These are phyloP conservation scores for Proteles cristata DNA, from an alignment of 2,113 vertebrate genomes.

Conservation along the genomic window DNA sequence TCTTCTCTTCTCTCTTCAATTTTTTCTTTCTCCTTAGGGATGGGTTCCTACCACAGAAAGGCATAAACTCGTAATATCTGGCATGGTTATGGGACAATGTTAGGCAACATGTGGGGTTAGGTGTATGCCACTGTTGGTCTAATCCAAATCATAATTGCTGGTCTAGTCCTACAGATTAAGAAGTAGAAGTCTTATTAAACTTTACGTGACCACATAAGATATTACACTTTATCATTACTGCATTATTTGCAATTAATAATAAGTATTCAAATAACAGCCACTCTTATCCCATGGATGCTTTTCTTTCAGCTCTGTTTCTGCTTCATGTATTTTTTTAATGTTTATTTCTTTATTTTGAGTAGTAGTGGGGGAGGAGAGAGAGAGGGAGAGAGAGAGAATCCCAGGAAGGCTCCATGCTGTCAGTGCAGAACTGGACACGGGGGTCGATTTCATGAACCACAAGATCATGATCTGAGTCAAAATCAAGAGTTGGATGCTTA, in stretches of 20 bases:
- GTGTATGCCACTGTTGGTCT: neutral
- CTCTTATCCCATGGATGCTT: neutral
- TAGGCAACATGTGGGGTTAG: neutral
- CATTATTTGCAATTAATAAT: neutral
- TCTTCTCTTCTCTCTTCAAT: too few species aligned
- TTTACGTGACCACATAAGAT: neutral
- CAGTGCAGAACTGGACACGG: too few species aligned
- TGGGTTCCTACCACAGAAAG: neutral
- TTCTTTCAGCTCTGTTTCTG: neutral
- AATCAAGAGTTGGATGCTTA: too few species aligned
- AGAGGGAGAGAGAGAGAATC: too few species aligned
- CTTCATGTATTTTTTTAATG: neutral
- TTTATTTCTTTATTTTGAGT: too few species aligned
- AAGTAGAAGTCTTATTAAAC: neutral
- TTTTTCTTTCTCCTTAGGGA: too few species aligned
- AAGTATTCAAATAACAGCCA: neutral
- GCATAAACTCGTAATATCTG: neutral
- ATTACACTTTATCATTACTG: neutral
- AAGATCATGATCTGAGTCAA: too few species aligned
- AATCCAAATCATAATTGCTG: neutral
- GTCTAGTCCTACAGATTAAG: neutral
- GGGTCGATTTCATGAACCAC: too few species aligned
- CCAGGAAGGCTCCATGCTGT: too few species aligned
- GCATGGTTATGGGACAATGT: neutral
- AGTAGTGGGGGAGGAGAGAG: too few species aligned